Conservation (phyloP, 2,888 invertebrate species). For the Mellilla xanthometata region DNA sequence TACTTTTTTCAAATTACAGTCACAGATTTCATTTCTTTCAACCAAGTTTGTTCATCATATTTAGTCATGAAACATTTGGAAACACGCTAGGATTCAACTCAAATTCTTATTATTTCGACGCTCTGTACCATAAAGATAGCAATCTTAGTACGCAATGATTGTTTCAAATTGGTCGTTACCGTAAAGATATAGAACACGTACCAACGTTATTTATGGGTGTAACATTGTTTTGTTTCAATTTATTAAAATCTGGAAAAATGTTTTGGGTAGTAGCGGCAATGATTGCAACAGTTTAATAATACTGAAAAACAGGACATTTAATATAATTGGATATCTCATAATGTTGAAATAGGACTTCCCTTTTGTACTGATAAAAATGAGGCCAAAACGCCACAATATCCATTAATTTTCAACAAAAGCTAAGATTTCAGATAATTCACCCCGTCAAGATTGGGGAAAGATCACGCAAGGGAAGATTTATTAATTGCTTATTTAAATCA, state of each 20-base stretch:
- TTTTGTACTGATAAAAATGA: constrained; percentile 18
- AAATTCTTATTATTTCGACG: constrained; percentile 44
- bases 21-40: constrained; percentile 8
- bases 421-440: constrained; percentile 8
- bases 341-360: constrained; percentile 2
- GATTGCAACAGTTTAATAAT: too few species aligned
- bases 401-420: constrained; percentile 8
- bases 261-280: too few species aligned
- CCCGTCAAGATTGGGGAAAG: constrained; percentile 1
- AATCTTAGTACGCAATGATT: constrained; percentile 12
- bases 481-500: not conserved
- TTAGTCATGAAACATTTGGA: constrained; percentile 48
- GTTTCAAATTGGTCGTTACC: constrained; percentile 1
- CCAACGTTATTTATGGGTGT: too few species aligned
- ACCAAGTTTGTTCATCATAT: constrained; percentile 39
- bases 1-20: constrained; percentile 22
- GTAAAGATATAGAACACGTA: not conserved
- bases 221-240: too few species aligned
- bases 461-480: constrained; percentile 11
- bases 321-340: too few species aligned
- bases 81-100: constrained; percentile 63
- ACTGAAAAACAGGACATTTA: too few species aligned
- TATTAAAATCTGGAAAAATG: too few species aligned
- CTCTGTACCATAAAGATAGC: constrained; percentile 12
- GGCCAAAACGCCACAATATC: constrained; percentile 6